These are phyloP conservation scores for Donacobius atricapilla DNA, from an alignment of 2,113 vertebrate genomes.

Conservation along the genomic window DNA sequence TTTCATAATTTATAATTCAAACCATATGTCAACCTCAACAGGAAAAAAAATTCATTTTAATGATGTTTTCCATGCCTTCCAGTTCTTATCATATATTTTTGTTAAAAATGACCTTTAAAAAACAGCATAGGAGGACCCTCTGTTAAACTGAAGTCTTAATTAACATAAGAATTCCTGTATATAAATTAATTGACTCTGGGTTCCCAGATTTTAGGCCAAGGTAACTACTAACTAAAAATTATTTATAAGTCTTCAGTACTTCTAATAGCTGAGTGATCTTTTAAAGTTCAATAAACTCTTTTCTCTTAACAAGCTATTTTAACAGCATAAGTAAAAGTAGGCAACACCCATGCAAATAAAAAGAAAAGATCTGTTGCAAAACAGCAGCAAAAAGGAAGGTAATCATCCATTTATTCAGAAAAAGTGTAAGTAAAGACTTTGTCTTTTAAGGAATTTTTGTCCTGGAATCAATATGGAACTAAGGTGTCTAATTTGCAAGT, in stretches of 20 bases:
- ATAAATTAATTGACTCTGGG: not conserved
- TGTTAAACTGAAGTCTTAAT: constrained; percentile 36
- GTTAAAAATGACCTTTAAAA: not conserved
- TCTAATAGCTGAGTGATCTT: not conserved
- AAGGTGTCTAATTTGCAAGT: not conserved
- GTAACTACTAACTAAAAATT: constrained; percentile 31
- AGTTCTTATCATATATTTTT: not conserved
- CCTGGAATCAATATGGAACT: not conserved
- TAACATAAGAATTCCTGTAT: constrained; percentile 20
- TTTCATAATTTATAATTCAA: constrained; percentile 48
- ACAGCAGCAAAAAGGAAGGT: not conserved
- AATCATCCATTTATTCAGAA: not conserved
- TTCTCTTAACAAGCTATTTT: not conserved
- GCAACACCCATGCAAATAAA: not conserved
- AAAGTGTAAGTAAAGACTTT: not conserved
- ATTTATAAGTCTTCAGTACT: not conserved
- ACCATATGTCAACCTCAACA: constrained; percentile 34
- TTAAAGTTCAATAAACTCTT: not conserved
- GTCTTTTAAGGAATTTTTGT: not conserved
- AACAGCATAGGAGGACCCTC: not conserved
- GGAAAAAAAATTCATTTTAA: constrained; percentile 39
- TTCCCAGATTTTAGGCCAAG: not conserved
- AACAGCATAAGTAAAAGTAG: not conserved
- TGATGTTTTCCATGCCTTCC: not conserved
- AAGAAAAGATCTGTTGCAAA: not conserved